phyloP scores from a whole-genome alignment of 2,797 vertebrate species.

The Tokudaia tokunoshimensis region DNA sequence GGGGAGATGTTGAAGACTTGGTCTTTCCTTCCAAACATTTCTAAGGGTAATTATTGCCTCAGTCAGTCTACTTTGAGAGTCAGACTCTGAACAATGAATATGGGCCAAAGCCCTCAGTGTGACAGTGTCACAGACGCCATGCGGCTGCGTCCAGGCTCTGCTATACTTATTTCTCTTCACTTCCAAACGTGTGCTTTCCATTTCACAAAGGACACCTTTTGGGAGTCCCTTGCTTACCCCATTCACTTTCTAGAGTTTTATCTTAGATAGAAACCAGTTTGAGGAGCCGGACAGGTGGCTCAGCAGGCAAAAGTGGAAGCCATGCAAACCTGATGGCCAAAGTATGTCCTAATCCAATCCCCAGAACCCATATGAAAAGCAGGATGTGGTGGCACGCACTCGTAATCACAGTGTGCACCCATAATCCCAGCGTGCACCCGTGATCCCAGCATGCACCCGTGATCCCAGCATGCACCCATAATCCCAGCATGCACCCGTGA shows the following conservation, averaged over 20 bases:
- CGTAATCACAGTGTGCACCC: background rate
- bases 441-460: background rate
- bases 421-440: background rate
- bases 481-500: background rate
- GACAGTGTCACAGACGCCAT: background rate
- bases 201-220: no score
- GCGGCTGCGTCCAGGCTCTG: background rate
- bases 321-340: background rate
- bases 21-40: background rate
- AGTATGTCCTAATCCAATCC: background rate
- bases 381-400: background rate
- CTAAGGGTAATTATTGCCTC: background rate
- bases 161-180: background rate
- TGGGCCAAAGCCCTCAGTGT: background rate
- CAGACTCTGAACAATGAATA: accelerated
- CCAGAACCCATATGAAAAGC: background rate
- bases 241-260: background rate
- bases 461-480: background rate
- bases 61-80: background rate
- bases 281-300: background rate
- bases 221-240: background rate
- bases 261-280: slow-evolving; percentile 11
- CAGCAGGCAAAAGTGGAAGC: background rate
- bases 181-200: background rate
- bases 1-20: background rate